Evolutionary conservation across 2,888 invertebrate genomes (phyloP).

Genomic region (Eucriotettix oculatus): DNA sequence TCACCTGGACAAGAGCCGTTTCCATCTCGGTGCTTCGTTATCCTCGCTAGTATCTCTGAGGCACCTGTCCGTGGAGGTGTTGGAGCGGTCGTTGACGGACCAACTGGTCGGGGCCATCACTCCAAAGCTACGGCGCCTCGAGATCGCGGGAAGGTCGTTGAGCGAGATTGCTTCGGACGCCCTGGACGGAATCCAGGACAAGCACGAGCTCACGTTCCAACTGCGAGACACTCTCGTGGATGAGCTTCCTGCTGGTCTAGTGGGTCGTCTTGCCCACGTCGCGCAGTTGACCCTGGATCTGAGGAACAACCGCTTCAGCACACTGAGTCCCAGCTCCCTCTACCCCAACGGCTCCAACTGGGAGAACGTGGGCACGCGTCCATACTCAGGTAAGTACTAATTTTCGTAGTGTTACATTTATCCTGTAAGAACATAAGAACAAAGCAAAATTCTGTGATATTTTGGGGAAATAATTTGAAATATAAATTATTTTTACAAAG

Average conservation of each 20-base stretch:
- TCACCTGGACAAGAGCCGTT: conserved; percentile 39
- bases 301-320: conserved; percentile 20
- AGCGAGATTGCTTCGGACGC: conserved; percentile 21
- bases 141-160: conserved; percentile 21
- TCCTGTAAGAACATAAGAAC: no score
- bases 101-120: conserved; percentile 24
- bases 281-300: conserved; percentile 22
- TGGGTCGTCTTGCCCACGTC: conserved; percentile 12
- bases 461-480: no score
- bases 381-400: conserved; percentile 18
- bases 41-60: conserved; percentile 5
- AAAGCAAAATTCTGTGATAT: no score
- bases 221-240: conserved; percentile 19
- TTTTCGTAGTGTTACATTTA: no score
- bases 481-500: no score
- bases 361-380: conserved; percentile 20
- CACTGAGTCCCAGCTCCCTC: conserved; percentile 20
- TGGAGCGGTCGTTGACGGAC: conserved; percentile 22
- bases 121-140: conserved; percentile 21
- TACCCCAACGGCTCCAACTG: conserved; percentile 20
- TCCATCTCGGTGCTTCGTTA: conserved; percentile 19
- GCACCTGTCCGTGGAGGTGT: conserved; percentile 11
- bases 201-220: conserved; percentile 21
- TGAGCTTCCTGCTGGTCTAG: conserved; percentile 17
- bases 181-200: conserved; percentile 18